Conservation (phyloP, 2,113 vertebrate genomes). For the Poicephalus meyeri region DNA sequence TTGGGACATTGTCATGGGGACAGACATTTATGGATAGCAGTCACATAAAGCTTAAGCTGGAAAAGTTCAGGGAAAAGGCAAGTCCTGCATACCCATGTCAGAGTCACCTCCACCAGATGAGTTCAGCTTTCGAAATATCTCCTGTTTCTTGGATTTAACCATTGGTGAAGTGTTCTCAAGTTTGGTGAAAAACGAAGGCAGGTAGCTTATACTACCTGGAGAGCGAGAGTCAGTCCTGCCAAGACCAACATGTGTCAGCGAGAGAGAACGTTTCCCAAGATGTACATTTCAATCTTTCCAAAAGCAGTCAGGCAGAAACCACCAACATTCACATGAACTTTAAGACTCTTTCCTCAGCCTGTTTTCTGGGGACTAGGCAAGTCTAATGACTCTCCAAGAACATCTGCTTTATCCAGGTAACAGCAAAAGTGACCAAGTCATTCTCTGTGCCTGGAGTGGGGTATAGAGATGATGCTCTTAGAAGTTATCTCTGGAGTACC, state of each 20-base stretch:
- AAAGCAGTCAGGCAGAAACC: background rate
- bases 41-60: background rate
- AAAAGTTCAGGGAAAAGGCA: constrained; percentile 6
- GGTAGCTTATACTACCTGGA: constrained; percentile 89
- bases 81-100: constrained; percentile 94
- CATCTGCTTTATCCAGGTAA: background rate
- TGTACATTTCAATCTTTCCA: background rate
- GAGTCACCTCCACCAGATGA: constrained; percentile 93
- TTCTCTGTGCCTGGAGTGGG: background rate
- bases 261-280: background rate
- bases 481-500: background rate
- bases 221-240: constrained; percentile 92
- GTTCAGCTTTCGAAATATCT: constrained; percentile 99
- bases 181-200: constrained; percentile 97
- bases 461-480: background rate
- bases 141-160: constrained; percentile 99
- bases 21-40: background rate
- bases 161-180: constrained; percentile 96
- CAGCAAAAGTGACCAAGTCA: background rate
- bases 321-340: background rate
- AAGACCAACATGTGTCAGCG: background rate
- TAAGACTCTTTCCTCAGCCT: background rate
- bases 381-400: background rate
- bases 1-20: background rate
- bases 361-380: background rate